phyloP scores from a whole-genome alignment of 2,888 invertebrate genomes.

The Mythimna impura region DNA sequence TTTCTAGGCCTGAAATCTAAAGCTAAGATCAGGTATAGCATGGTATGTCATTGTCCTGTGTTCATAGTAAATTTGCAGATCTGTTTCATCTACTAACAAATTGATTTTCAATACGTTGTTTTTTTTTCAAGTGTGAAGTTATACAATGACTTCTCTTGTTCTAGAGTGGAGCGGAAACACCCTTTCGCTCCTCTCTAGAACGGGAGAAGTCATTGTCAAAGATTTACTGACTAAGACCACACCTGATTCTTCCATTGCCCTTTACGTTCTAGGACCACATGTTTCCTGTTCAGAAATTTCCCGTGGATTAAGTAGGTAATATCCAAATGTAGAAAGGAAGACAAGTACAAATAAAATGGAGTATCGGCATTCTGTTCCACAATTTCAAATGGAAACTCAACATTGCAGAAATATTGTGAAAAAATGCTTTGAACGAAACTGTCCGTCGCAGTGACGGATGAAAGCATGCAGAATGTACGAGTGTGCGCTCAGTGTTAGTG shows the following conservation, averaged over 20 bases:
- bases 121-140: no score
- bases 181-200: no score
- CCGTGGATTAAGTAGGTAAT: no score
- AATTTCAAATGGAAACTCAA: constrained; percentile 21
- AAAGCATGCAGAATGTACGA: constrained; percentile 21
- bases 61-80: not conserved
- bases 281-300: no score
- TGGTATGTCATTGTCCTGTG: not conserved
- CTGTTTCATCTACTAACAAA: not conserved
- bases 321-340: not conserved
- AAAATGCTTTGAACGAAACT: constrained; percentile 47
- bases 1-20: constrained; percentile 6
- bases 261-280: no score
- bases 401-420: constrained; percentile 33
- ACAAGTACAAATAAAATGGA: constrained; percentile 9
- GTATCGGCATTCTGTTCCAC: constrained; percentile 1
- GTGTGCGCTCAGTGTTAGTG: constrained; percentile 32
- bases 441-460: constrained; percentile 42
- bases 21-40: not conserved
- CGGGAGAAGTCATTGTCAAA: no score
- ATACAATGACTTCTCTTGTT: no score
- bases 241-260: no score
- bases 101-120: not conserved
- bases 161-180: no score
- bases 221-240: no score